Conservation (phyloP, 2,797 vertebrate species). For the Cyprinodon diabolis region DNA sequence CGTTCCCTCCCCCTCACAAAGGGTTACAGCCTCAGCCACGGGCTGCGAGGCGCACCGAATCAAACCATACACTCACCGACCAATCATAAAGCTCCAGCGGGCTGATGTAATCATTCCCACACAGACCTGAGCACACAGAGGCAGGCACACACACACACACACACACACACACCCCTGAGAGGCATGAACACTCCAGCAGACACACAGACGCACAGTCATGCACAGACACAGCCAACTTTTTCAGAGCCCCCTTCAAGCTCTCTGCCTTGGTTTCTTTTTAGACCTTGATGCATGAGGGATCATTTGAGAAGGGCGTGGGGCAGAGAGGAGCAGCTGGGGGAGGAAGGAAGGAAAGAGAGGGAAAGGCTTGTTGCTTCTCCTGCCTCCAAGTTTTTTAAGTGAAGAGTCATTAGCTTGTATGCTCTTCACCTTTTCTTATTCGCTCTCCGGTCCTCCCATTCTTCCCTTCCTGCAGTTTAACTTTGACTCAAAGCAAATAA, state of each 20-base stretch:
- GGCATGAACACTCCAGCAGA: constrained; percentile 60
- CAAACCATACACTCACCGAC: constrained; percentile 88
- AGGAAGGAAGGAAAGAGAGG: constrained; percentile 15
- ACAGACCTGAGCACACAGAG: constrained; percentile 68
- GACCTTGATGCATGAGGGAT: constrained; percentile 49
- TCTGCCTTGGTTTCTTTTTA: constrained; percentile 61
- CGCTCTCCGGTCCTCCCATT: constrained; percentile 21
- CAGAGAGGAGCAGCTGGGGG: constrained; percentile 11
- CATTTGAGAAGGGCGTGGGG: constrained; percentile 62
- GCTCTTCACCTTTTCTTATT: constrained; percentile 21
- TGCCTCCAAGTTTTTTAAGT: constrained; percentile 57
- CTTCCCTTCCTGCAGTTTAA: constrained; percentile 62
- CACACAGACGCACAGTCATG: constrained; percentile 76
- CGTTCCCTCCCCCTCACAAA: constrained; percentile 87
- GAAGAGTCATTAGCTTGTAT: constrained; percentile 46
- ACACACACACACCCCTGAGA: constrained; percentile 32
- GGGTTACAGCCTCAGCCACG: constrained; percentile 84
- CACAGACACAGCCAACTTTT: constrained; percentile 72
- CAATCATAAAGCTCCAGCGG: constrained; percentile 85
- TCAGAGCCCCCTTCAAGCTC: constrained; percentile 57
- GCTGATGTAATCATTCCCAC: constrained; percentile 92
- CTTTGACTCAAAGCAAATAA: constrained; percentile 70
- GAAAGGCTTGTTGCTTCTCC: constrained; percentile 36
- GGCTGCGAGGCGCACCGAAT: constrained; percentile 89
- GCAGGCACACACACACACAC: neutral